A percentile compares a stretch with the other conserved stretches of the same genome.
Conservation (phyloP, 2,113 vertebrate genomes). For the Xiphophorus maculatus region DNA sequence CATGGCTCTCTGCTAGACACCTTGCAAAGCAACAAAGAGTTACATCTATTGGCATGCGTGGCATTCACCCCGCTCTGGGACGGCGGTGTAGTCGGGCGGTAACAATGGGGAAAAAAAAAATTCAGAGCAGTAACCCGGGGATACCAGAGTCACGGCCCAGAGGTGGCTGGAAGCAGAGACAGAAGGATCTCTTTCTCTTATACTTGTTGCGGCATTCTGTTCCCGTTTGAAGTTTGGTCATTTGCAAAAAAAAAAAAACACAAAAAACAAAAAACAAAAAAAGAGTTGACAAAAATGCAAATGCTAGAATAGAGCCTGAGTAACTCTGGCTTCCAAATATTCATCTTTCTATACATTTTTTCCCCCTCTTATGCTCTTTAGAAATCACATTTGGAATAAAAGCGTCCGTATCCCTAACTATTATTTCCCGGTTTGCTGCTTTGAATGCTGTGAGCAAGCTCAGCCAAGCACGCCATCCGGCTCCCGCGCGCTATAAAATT, state of each 20-base stretch:
- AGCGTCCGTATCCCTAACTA: slow-evolving; percentile 5
- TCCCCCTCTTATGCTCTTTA: slow-evolving; percentile 9
- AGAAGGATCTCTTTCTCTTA: slow-evolving; percentile 63
- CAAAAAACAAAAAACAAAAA: slow-evolving; percentile 17
- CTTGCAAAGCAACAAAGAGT: slow-evolving; percentile 86
- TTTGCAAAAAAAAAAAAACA: slow-evolving; percentile 21
- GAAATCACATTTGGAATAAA: slow-evolving; percentile 23
- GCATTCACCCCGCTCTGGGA: slow-evolving; percentile 84
- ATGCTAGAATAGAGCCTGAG: not conserved
- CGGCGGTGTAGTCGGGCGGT: slow-evolving; percentile 82
- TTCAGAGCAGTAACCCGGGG: slow-evolving; percentile 87
- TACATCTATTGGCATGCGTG: slow-evolving; percentile 86
- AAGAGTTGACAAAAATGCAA: slow-evolving; percentile 2
- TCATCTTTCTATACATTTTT: slow-evolving; percentile 7
- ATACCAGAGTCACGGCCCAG: slow-evolving; percentile 84
- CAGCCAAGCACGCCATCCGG: slow-evolving; percentile 51
- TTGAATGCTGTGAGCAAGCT: slow-evolving; percentile 25
- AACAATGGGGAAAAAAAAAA: slow-evolving; percentile 81
- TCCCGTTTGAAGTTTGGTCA: slow-evolving; percentile 15
- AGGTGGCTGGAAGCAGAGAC: slow-evolving; percentile 82
- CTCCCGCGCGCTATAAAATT: slow-evolving; percentile 49
- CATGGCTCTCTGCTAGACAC: slow-evolving; percentile 86
- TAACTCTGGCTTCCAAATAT: slow-evolving; percentile 1
- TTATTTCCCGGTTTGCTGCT: slow-evolving; percentile 16
- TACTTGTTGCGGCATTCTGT: slow-evolving; percentile 24